Evolutionary conservation across 2,113 vertebrate genomes (phyloP).

Genomic region (Neolamprologus devosi): DNA sequence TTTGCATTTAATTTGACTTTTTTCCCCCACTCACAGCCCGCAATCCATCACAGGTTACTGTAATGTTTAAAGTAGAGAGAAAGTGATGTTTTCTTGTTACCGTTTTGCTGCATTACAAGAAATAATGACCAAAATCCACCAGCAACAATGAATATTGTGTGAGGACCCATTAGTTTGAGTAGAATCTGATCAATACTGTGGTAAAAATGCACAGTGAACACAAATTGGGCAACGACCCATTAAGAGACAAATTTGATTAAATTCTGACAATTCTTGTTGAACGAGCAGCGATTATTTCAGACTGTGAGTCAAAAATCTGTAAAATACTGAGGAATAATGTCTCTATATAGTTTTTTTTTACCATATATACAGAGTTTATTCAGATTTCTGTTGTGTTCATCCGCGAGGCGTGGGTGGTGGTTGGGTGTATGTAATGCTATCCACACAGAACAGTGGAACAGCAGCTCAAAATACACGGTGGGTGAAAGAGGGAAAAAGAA

Average conservation of each 20-base stretch:
- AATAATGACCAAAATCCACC: background rate
- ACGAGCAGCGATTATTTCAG: background rate
- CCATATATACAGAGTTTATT: background rate
- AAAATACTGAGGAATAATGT: background rate
- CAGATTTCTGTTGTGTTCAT: background rate
- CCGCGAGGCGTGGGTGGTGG: background rate
- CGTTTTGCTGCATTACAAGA: background rate
- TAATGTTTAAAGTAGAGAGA: fast-evolving
- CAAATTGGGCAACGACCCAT: background rate
- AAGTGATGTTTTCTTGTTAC: background rate
- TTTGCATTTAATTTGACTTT: background rate
- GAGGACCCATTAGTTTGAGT: background rate
- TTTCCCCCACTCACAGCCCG: fast-evolving
- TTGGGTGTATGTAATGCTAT: background rate
- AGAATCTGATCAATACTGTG: background rate
- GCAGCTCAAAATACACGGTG: background rate
- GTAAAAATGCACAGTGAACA: background rate
- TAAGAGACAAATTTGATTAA: background rate
- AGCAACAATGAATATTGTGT: background rate
- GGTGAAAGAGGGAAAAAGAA: background rate
- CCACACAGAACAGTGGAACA: background rate
- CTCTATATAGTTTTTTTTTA: background rate
- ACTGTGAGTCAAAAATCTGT: background rate
- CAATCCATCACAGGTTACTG: background rate
- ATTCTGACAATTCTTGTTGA: background rate